Conservation (phyloP, 1,140 invertebrate genomes). For the Ganaspis sp. region DNA sequence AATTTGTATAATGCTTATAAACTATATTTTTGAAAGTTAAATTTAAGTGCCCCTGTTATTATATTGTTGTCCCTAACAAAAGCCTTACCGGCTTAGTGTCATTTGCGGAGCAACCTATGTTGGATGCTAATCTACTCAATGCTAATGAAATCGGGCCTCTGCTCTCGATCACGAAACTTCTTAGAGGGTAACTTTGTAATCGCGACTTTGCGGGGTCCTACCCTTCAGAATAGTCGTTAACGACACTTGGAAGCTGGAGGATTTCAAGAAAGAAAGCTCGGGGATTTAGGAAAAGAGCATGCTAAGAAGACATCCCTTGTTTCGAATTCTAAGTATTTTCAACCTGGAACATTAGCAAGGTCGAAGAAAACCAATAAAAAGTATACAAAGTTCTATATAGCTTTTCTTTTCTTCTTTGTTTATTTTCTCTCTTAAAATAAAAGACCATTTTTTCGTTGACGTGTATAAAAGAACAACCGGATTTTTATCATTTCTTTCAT, state of each 20-base stretch:
- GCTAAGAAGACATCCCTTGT: not conserved
- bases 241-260: not conserved
- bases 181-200: not conserved
- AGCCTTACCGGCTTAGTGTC: not conserved
- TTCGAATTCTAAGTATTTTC: not conserved
- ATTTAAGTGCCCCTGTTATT: not conserved
- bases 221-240: slow-evolving; percentile 1
- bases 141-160: not conserved
- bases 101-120: not conserved
- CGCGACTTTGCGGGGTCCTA: not conserved
- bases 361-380: not conserved
- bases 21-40: too few relatives aligned
- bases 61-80: not conserved
- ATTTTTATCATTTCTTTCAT: too few relatives aligned
- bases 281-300: not conserved
- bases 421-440: not conserved
- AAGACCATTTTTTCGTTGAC: too few relatives aligned
- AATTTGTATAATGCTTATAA: too few relatives aligned
- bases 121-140: not conserved
- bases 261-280: not conserved
- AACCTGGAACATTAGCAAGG: not conserved
- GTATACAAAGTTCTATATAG: not conserved
- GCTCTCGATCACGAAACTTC: slow-evolving; percentile 12
- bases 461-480: too few relatives aligned
- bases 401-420: not conserved